Evolutionary conservation across 2,113 vertebrate genomes (phyloP).

Genomic region (Mesocricetus auratus): DNA sequence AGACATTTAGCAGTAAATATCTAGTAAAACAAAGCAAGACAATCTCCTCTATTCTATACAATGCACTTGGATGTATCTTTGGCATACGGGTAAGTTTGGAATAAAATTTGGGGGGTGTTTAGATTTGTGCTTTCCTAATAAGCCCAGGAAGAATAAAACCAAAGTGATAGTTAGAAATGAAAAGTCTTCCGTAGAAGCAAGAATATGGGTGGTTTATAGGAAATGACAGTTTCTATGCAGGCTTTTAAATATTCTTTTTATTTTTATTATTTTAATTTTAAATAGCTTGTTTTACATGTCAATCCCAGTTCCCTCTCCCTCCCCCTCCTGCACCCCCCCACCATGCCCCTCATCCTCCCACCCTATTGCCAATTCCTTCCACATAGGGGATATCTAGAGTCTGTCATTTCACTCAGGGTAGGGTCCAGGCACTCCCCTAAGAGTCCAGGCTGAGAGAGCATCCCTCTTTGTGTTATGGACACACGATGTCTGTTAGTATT

Average conservation of each 20-base stretch:
- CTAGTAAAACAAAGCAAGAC: background rate
- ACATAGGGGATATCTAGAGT: too few species aligned
- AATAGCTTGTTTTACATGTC: too few species aligned
- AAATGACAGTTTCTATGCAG: background rate
- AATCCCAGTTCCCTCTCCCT: too few species aligned
- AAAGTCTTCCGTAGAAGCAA: background rate
- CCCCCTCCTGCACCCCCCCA: too few species aligned
- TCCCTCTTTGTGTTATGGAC: too few species aligned
- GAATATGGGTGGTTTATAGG: background rate
- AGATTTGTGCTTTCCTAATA: constrained; percentile 29
- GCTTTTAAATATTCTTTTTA: background rate
- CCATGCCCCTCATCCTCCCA: too few species aligned
- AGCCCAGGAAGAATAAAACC: background rate
- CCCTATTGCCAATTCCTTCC: too few species aligned
- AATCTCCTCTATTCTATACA: background rate
- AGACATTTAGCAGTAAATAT: constrained; percentile 32
- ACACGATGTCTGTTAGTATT: too few species aligned
- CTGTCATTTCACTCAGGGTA: too few species aligned
- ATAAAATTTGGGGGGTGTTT: background rate
- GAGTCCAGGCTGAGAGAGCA: too few species aligned
- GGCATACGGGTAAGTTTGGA: background rate
- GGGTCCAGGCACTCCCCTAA: too few species aligned
- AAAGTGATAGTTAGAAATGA: background rate
- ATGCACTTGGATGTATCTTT: background rate
- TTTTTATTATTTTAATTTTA: too few species aligned